Base-by-base conservation (phyloP, 1,140 invertebrate genomes). In the Eulimnadia texana region DNA sequence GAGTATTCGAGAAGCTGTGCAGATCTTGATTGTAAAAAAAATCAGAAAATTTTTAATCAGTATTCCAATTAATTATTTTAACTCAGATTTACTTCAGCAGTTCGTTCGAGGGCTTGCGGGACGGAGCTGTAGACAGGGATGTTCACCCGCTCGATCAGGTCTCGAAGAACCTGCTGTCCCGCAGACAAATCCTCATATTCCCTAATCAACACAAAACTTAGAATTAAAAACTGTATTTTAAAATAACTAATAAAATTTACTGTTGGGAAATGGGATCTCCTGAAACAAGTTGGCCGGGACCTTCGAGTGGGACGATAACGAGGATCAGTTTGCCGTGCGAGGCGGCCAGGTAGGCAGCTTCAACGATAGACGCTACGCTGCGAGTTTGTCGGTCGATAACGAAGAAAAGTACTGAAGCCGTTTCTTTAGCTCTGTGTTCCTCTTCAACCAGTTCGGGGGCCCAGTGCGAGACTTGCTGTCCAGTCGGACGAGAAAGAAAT, bases 401-500 rank as follows among this genome's bases (percentile, higher is more conserved):
- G 75, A 94, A 97, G 67, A 98, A 84, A 66, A 97, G 76, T 53
- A 96, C 82, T 49, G 85, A 80, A 27, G 93, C 91, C 62, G 83
- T 86, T 73, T 91, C 80, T 72, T 98, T 98, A 3, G 94, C 94
- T 66, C 86, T 82, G 72, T 93, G 85, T 73, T 97, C 94, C 58
- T 90, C 78, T 69, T 91, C 90, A 68, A 98, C 85, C 56, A 98
- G 76, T 73, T 95, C 92, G 64, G 88, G 90, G 63, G 83, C 84
- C 94, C 94, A 98, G 71, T 90, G 85, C 61, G 88, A 82, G 55
- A 95, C 92, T 93, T 97, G 93, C 93, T 96, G 73, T n/a, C 33
- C n/a, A n/a, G n/a, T n/a, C n/a, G n/a, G n/a, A 42, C 33, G 6
- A 42, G 16, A 6, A 42, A 42, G 6, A 6, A 42, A 54, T 24